Base-by-base conservation (phyloP, 2,113 vertebrate species). In the Propithecus coquereli region DNA sequence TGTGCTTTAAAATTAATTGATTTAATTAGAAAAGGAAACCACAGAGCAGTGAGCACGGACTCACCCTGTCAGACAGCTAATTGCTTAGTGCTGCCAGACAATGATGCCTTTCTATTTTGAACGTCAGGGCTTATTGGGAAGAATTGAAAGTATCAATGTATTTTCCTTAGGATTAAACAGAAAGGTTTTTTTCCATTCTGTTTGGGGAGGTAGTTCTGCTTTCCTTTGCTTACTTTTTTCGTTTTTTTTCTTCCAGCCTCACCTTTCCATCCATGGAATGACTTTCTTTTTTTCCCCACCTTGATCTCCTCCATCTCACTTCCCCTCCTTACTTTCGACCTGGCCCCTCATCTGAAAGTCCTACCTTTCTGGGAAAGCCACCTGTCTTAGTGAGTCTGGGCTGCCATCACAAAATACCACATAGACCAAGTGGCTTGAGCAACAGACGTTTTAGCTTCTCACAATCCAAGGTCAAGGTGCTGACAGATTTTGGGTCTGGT, bases 21-120 rank as follows among this genome's bases (percentile, higher is more conserved):
- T 70, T 97, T 96, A 97, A 95, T 97, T 96, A 82, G 37, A n/a
- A 91, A 89, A 96, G 65, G 84, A 97, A 89, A 96, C 95, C 70
- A 40, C 61, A 45, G 68, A 77, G 43, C 32, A 68, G 66, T 59
- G 93, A 0, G 0, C n/a, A 22, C 18, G 4, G 81, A 82, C 45
- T 86, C 84, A 79, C 20, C 1, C 10, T 50, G 47, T 94, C 96
- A 92, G 90, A 86, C 40, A 57, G 32, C 40, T 76, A 47, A 47
- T 40, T 80, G 45, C 43, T 20, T 50, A 11, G 45, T 34, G 43
- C 9, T n/a, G 27, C 16, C 43, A 18, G 65, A 22, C 30, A 14
- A 13, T 20, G 43, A 73, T 32, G 30, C 8, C 25, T 90, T 94
- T 84, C 34, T 74, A 79, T 74, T 65, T 83, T 79, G 82, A 93